These are phyloP conservation scores for Camelus bactrianus DNA, from an alignment of 2,113 vertebrate genomes.

Conservation along the genomic window DNA sequence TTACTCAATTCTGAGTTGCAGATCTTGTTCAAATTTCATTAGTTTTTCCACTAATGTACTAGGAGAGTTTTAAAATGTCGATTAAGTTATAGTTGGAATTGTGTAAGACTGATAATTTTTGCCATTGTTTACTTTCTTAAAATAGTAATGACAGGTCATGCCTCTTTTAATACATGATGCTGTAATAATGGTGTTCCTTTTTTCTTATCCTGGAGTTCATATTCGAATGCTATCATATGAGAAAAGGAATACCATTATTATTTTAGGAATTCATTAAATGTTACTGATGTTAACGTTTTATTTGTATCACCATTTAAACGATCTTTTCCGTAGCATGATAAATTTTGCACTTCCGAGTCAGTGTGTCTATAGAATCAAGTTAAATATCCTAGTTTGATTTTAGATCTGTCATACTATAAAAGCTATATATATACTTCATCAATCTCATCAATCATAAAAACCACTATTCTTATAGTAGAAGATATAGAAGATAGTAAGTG, in stretches of 20 bases:
- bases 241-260: not conserved
- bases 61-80: not conserved
- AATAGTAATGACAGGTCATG: not conserved
- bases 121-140: not conserved
- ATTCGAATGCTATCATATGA: not conserved
- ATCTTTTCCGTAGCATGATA: not conserved
- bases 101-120: not conserved
- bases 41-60: not conserved
- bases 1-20: not conserved
- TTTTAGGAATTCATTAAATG: conserved; percentile 50
- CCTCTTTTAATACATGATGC: not conserved
- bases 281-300: conserved; percentile 5
- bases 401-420: not conserved
- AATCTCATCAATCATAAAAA: not conserved
- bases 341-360: not conserved
- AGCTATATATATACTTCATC: not conserved
- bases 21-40: not conserved
- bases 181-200: not conserved
- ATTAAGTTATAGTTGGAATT: not conserved
- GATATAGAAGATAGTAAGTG: not conserved
- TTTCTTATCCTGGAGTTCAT: not conserved
- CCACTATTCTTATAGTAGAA: not conserved
- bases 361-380: not conserved
- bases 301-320: not conserved
- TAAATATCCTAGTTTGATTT: not conserved